Evolutionary conservation across 2,797 vertebrate species (phyloP).

Genomic region (Telmatherina bonti): DNA sequence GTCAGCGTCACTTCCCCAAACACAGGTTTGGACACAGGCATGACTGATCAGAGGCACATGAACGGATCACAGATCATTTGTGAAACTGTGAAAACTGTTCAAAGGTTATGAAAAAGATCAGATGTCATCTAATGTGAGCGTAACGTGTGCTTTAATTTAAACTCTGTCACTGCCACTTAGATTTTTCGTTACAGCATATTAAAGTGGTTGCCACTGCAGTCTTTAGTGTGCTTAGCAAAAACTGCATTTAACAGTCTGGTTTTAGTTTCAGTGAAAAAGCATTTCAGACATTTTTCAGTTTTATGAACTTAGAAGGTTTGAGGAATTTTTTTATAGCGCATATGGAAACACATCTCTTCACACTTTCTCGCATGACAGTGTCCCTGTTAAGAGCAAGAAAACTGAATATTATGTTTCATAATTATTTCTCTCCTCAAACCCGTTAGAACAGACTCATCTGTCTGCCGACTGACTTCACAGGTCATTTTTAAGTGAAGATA

Average conservation of each 20-base stretch:
- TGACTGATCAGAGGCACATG: conserved; percentile 45
- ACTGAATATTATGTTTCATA: background rate
- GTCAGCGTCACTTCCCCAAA: conserved; percentile 42
- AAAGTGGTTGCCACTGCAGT: background rate
- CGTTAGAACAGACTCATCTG: background rate
- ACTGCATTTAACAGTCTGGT: background rate
- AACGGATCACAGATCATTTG: background rate
- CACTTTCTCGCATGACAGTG: background rate
- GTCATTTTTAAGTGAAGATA: background rate
- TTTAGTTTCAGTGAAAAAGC: conserved; percentile 23
- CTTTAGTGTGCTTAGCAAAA: background rate
- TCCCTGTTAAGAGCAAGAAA: background rate
- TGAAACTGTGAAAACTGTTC: conserved; percentile 13
- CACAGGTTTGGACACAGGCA: conserved; percentile 12
- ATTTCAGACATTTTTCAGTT: conserved; percentile 26
- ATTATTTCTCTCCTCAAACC: background rate
- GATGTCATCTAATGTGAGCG: background rate
- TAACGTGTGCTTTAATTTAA: conserved; percentile 20
- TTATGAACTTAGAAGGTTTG: conserved; percentile 18
- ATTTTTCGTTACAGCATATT: conserved; percentile 6
- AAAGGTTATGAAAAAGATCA: conserved; percentile 13
- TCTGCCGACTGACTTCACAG: background rate
- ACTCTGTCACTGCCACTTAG: background rate
- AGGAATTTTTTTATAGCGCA: conserved; percentile 23
- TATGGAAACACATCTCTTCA: conserved; percentile 14